Percentiles rank a stretch among this genome's conserved stretches.
Evolutionary conservation across 2,888 invertebrate species (phyloP).

Genomic region (Tenthredo notha): DNA sequence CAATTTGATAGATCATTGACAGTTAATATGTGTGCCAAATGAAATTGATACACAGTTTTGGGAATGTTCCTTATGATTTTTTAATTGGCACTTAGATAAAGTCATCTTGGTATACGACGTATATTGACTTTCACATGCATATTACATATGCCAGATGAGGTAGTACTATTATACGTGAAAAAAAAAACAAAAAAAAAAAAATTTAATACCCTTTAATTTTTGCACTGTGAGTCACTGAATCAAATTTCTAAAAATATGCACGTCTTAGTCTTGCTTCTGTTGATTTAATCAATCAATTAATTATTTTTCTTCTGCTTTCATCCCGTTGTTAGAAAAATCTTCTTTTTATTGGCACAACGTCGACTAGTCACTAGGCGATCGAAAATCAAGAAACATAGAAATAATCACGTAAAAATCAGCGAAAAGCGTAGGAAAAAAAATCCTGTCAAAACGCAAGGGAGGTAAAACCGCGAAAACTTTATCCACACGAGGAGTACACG

Average conservation of each 20-base stretch:
- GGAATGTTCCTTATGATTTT: constrained; percentile 9
- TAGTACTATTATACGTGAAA: not conserved
- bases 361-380: not conserved
- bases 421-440: constrained; percentile 4
- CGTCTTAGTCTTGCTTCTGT: not conserved
- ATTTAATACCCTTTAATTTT: not conserved
- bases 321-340: not conserved
- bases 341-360: not conserved
- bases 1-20: constrained; percentile 39
- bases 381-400: not conserved
- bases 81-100: constrained; percentile 30
- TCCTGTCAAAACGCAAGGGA: not conserved
- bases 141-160: not conserved
- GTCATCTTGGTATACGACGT: constrained; percentile 31
- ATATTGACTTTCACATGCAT: constrained; percentile 5
- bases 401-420: not conserved
- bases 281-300: not conserved
- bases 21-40: not conserved
- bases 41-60: constrained; percentile 6
- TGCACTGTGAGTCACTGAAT: constrained; percentile 28
- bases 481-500: constrained; percentile 17
- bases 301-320: not conserved
- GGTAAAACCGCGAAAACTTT: not conserved
- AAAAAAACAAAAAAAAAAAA: not conserved
- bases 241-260: constrained; percentile 6